Conservation (phyloP, 2,113 vertebrate species). For the Marcusenius ussheri region DNA sequence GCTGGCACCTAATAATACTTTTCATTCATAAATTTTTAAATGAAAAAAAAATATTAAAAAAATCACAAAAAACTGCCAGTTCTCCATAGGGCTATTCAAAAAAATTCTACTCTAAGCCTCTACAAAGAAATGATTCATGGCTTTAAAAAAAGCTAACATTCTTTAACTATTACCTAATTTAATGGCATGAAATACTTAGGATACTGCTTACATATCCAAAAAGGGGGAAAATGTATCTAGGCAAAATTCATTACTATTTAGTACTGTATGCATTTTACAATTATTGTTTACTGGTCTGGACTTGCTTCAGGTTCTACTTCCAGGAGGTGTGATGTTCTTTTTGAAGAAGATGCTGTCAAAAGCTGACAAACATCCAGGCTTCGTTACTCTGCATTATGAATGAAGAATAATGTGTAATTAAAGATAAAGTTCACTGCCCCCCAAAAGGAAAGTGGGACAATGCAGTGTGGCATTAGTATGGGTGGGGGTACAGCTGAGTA, state of each 20-base stretch:
- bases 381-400: background rate
- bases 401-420: background rate
- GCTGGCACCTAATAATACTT: background rate
- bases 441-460: background rate
- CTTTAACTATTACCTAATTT: background rate
- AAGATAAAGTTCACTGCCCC: background rate
- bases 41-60: background rate
- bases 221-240: background rate
- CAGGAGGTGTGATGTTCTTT: background rate
- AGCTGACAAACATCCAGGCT: background rate
- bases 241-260: background rate
- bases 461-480: background rate
- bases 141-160: background rate
- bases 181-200: background rate
- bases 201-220: background rate
- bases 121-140: conserved; percentile 4
- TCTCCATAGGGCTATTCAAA: background rate
- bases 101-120: background rate
- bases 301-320: background rate
- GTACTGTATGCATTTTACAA: background rate
- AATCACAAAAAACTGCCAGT: background rate
- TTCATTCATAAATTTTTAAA: conserved; percentile 9
- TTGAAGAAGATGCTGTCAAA: background rate
- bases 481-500: background rate
- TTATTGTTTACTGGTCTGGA: background rate